Conservation (phyloP, 2,113 vertebrate species). For the Syngnathus typhle region DNA sequence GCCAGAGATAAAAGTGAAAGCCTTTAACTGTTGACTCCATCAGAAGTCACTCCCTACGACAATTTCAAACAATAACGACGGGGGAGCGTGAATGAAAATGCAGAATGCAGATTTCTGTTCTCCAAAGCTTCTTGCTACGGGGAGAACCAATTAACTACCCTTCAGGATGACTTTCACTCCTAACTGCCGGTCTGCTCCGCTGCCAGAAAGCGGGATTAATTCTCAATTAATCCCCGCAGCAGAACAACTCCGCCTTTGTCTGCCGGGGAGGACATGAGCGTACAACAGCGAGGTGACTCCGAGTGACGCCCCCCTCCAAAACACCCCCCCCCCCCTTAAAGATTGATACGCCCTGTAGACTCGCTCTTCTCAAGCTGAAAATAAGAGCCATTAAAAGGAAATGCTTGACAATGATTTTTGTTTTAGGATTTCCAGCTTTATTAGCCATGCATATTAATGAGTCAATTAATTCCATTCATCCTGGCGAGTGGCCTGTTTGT, state of each 20-base stretch:
- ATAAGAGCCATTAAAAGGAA: conserved; percentile 74
- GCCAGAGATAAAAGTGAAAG: conserved; percentile 75
- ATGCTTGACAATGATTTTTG: conserved; percentile 72
- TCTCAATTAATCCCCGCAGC: conserved; percentile 79
- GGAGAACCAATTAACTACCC: conserved; percentile 79
- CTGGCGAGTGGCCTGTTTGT: conserved; percentile 83
- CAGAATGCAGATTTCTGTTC: conserved; percentile 75
- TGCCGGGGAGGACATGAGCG: conserved; percentile 73
- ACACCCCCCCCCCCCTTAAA: conserved; percentile 56
- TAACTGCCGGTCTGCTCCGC: conserved; percentile 74
- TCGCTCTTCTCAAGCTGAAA: conserved; percentile 73
- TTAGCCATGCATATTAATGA: conserved; percentile 84
- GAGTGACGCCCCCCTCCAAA: conserved; percentile 60
- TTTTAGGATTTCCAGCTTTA: conserved; percentile 78
- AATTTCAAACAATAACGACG: conserved; percentile 74
- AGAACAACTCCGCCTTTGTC: conserved; percentile 80
- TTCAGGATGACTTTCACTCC: conserved; percentile 81
- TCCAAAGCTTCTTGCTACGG: conserved; percentile 70
- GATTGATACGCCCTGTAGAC: conserved; percentile 71
- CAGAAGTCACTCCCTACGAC: conserved; percentile 75
- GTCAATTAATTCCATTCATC: conserved; percentile 86
- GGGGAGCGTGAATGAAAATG: conserved; percentile 76
- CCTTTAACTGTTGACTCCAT: conserved; percentile 75
- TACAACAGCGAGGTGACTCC: conserved; percentile 71
- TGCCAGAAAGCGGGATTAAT: conserved; percentile 81